Evolutionary conservation across 2,888 invertebrate species (phyloP).

Genomic region (Synanthedon vespiformis): DNA sequence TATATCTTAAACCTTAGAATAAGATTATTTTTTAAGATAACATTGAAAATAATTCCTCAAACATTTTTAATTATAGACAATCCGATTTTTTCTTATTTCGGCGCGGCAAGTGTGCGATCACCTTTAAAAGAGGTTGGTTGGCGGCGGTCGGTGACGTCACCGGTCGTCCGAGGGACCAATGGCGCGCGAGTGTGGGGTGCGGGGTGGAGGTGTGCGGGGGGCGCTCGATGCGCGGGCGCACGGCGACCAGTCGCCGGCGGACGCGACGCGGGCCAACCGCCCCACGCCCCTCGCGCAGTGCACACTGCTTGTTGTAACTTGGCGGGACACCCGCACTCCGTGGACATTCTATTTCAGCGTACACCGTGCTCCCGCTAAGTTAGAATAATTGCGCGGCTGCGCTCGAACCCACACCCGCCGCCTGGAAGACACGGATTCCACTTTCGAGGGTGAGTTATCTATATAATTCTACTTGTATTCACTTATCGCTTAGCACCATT

Average conservation of each 20-base stretch:
- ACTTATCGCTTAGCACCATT: too few species aligned
- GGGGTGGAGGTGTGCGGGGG: conserved; percentile 18
- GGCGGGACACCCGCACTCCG: neutral
- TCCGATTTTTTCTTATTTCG: conserved; percentile 13
- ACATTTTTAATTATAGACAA: too few species aligned
- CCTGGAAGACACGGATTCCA: conserved; percentile 11
- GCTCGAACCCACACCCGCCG: conserved; percentile 1
- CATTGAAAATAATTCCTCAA: too few species aligned
- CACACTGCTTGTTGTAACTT: neutral
- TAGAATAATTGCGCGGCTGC: conserved; percentile 32
- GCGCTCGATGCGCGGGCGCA: conserved; percentile 20
- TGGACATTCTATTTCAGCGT: neutral
- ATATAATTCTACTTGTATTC: too few species aligned
- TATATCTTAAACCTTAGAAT: too few species aligned
- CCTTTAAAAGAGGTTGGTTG: conserved; percentile 18
- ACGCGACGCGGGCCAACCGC: conserved; percentile 29
- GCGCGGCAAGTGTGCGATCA: conserved; percentile 10
- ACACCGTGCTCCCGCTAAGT: conserved; percentile 16
- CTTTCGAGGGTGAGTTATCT: too few species aligned
- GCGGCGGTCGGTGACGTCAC: conserved; percentile 38
- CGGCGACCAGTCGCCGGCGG: conserved; percentile 20
- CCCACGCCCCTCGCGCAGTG: conserved; percentile 49
- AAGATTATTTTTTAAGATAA: conserved; percentile 1
- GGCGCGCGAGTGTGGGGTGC: conserved; percentile 11
- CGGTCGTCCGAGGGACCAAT: conserved; percentile 38